Percentiles rank a stretch among this genome's conserved stretches.
Conservation (phyloP, 1,140 invertebrate species). For the Spodoptera litura region DNA sequence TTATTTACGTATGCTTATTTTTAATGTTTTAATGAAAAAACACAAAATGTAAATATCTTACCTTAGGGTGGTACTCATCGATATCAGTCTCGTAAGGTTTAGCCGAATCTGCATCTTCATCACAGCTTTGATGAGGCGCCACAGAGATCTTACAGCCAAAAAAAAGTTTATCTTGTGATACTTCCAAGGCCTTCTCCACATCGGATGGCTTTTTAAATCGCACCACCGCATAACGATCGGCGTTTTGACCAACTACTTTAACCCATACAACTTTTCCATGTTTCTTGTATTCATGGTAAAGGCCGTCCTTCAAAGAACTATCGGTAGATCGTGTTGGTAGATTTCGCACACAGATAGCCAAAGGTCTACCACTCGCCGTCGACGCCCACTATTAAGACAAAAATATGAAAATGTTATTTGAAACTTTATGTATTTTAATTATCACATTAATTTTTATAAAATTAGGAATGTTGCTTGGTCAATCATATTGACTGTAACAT, state of each 20-base stretch:
- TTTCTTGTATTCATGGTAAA: conserved; percentile 99
- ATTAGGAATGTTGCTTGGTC: no score
- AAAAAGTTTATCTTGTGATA: conserved; percentile 98
- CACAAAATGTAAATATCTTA: conserved; percentile 64
- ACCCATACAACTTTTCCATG: conserved; percentile 99
- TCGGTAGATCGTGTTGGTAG: conserved; percentile 95
- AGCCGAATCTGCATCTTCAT: conserved; percentile 94
- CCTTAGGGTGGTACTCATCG: conserved; percentile 98
- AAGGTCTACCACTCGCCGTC: conserved; percentile 83
- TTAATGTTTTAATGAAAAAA: no score
- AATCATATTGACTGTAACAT: no score
- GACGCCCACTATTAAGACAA: conserved; percentile 78
- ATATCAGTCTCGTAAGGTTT: conserved; percentile 97
- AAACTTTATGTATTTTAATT: conserved; percentile 4
- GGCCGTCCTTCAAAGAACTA: conserved; percentile 97
- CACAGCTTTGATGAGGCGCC: conserved; percentile 94
- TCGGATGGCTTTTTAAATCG: conserved; percentile 99
- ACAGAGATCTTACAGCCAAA: conserved; percentile 98
- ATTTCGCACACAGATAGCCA: conserved; percentile 97
- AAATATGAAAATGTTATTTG: conserved; percentile 27
- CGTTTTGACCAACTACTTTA: conserved; percentile 86
- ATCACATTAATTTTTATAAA: no score
- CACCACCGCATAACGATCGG: conserved; percentile 81
- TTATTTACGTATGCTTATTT: no score
- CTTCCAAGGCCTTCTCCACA: conserved; percentile 97